Base-by-base conservation (phyloP, 2,797 vertebrate genomes). In the Tauraco hartlaubi region DNA sequence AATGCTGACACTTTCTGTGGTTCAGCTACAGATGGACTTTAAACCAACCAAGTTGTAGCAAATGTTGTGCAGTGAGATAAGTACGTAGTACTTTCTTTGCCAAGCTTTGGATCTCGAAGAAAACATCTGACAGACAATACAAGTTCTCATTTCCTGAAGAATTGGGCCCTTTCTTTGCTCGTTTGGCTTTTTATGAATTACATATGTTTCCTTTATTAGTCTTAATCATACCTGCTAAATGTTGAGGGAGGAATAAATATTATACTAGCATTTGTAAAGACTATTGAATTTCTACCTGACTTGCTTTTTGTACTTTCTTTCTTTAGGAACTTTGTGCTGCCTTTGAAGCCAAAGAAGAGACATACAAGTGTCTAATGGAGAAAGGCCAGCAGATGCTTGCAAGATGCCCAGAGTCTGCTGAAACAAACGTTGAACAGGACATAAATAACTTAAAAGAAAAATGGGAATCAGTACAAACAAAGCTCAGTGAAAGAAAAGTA, bases 401-500 rank as follows among this genome's bases (percentile, higher is more conserved):
- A 95, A 96, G 98, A 96, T 98, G 97, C 67, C 98, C 98, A 4
- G 98, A 98, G 77, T 98, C 98, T 94, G 98, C 98, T 35, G 99
- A 99, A 97, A 99, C 98, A 97, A 99, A 99, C 48, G 98, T 98
- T 20, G 99, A 99, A 89, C 99, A 99, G 95, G 99, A 99, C 98
- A 99, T 99, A 78, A 95, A 97, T 96, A 99, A 99, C 98, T 97
- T 99, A 94, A 99, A 98, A 97, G 99, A 99, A 94, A 99, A 99
- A 96, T 99, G 99, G 99, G 99, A 99, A 80, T 98, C 98, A 0
- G 99, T 99, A 85, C 98, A 99, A 97, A 98, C 98, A 71, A 99
- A 99, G 97, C 98, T 99, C 84, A 95, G 97, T 37, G 99, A 99
- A 96, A 99, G 98, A 98, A 99, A 99, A 98, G 99, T 99, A 98